Evolutionary conservation across 2,888 invertebrate species (phyloP).

Genomic region (Meganola albula): DNA sequence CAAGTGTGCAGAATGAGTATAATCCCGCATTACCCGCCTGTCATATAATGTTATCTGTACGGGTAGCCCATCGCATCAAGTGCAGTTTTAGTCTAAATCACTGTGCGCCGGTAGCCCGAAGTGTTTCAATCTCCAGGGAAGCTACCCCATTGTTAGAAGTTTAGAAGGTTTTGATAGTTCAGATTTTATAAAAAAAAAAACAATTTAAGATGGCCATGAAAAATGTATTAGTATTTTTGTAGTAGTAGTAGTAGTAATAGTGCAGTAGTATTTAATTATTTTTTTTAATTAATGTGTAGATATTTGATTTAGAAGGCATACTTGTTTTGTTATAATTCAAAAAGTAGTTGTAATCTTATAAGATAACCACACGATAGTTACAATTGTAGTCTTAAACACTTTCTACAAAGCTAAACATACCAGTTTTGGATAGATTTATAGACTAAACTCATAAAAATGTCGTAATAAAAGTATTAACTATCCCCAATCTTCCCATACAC

Average conservation of each 20-base stretch:
- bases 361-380: too few relatives aligned
- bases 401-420: not conserved
- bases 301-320: too few relatives aligned
- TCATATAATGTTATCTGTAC: conserved; percentile 55
- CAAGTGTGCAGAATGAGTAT: conserved; percentile 46
- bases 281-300: too few relatives aligned
- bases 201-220: not conserved
- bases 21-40: conserved; percentile 57
- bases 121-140: conserved; percentile 59
- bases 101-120: conserved; percentile 51
- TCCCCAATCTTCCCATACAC: conserved; percentile 35
- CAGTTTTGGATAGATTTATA: too few relatives aligned
- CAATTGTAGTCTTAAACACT: too few relatives aligned
- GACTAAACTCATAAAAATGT: conserved; percentile 1
- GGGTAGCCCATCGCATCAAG: conserved; percentile 53
- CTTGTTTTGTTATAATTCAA: too few relatives aligned
- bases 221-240: not conserved
- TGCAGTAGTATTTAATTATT: too few relatives aligned
- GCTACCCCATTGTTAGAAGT: conserved; percentile 45
- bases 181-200: not conserved
- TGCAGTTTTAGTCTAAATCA: conserved; percentile 72
- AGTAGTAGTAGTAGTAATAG: too few relatives aligned
- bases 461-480: conserved; percentile 50
- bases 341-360: too few relatives aligned
- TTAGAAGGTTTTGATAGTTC: conserved; percentile 47